These are phyloP conservation scores for Poeciliopsis presidionis DNA, from an alignment of 2,797 vertebrate genomes.

Conservation along the genomic window DNA sequence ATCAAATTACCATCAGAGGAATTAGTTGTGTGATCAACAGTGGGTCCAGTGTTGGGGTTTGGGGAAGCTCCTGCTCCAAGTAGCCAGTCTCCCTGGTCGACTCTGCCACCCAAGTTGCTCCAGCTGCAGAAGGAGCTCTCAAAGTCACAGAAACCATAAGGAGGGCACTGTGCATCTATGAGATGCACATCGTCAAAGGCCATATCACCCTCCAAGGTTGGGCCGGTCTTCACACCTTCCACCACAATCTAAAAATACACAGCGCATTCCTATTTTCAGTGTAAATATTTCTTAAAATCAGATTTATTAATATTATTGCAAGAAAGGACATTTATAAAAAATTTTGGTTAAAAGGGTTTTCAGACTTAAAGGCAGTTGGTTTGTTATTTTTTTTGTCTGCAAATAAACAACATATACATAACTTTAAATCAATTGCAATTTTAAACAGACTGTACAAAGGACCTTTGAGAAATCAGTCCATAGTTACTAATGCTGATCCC, in stretches of 20 bases:
- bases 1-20: slow-evolving; percentile 45
- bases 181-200: slow-evolving; percentile 81
- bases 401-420: not conserved
- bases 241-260: slow-evolving; percentile 72
- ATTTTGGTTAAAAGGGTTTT: not conserved
- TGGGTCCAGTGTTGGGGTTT: slow-evolving; percentile 70
- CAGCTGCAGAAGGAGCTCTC: slow-evolving; percentile 77
- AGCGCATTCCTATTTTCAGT: not conserved
- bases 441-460: not conserved
- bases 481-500: not conserved
- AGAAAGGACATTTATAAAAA: not conserved
- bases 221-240: slow-evolving; percentile 73
- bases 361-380: not conserved
- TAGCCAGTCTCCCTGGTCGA: slow-evolving; percentile 79
- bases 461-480: not conserved
- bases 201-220: slow-evolving; percentile 68
- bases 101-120: slow-evolving; percentile 69
- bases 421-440: not conserved
- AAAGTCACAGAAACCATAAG: slow-evolving; percentile 78
- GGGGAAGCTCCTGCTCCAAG: slow-evolving; percentile 63
- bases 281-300: not conserved
- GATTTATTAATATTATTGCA: not conserved
- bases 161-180: slow-evolving; percentile 62
- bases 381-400: not conserved
- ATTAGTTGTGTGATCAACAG: slow-evolving; percentile 80